A percentile compares a stretch with the other conserved stretches of the same genome.
Evolutionary conservation across 2,113 vertebrate species (phyloP).

Genomic region (Hyaena hyaena): DNA sequence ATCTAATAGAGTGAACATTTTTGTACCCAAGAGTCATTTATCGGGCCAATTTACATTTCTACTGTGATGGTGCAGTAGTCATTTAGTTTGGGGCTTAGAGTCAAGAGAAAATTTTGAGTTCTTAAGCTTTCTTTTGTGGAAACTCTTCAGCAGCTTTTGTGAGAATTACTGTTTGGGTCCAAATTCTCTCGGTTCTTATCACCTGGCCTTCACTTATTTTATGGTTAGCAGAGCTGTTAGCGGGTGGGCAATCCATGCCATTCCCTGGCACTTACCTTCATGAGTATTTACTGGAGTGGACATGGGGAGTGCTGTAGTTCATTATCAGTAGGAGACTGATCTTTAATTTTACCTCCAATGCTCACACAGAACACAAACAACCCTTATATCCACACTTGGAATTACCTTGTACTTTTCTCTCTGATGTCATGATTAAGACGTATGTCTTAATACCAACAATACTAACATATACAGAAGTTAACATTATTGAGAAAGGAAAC

Average conservation of each 20-base stretch:
- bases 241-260: not conserved
- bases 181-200: not conserved
- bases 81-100: conserved; percentile 1
- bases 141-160: not conserved
- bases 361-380: not conserved
- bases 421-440: not conserved
- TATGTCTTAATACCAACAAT: not conserved
- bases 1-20: conserved; percentile 29
- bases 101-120: conserved; percentile 19
- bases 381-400: not conserved
- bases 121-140: not conserved
- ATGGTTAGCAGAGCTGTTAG: not conserved
- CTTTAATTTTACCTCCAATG: not conserved
- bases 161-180: not conserved
- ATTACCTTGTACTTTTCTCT: not conserved
- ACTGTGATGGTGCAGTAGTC: not conserved
- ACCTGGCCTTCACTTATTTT: not conserved
- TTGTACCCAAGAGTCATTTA: conserved; percentile 31
- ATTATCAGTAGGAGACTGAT: not conserved
- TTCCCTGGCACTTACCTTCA: not conserved
- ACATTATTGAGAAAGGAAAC: not conserved
- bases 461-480: not conserved
- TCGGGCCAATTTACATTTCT: conserved; percentile 12
- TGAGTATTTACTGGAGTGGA: not conserved
- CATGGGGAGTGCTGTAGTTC: not conserved